Evolutionary conservation across 2,797 vertebrate species (phyloP).

Genomic region (Tapirus indicus): DNA sequence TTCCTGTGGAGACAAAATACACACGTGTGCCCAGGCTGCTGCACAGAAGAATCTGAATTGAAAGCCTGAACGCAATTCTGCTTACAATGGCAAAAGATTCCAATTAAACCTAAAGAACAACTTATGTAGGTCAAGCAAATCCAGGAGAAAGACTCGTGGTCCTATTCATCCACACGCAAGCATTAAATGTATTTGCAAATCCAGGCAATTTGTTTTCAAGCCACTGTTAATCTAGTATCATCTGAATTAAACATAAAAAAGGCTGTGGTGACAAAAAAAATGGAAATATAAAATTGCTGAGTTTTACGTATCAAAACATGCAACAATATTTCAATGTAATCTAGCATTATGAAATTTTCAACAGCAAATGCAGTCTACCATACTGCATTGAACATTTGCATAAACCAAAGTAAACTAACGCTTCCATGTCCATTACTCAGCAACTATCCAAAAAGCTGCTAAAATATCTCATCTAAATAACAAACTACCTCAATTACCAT

Average conservation of each 20-base stretch:
- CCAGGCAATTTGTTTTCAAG: slow-evolving; percentile 42
- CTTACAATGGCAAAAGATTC: slow-evolving; percentile 69
- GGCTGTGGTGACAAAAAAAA: slow-evolving; percentile 32
- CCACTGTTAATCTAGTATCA: slow-evolving; percentile 27
- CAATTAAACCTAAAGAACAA: slow-evolving; percentile 74
- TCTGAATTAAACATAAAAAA: slow-evolving; percentile 68
- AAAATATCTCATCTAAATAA: slow-evolving; percentile 70
- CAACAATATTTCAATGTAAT: slow-evolving; percentile 66
- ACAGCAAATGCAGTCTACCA: slow-evolving; percentile 54
- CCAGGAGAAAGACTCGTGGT: neutral
- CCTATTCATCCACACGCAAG: neutral
- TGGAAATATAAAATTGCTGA: slow-evolving; percentile 61
- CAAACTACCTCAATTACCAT: slow-evolving; percentile 69
- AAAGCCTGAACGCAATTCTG: slow-evolving; percentile 77
- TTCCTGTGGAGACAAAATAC: slow-evolving; percentile 82
- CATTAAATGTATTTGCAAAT: neutral
- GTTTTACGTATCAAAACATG: slow-evolving; percentile 58
- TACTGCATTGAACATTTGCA: slow-evolving; percentile 53
- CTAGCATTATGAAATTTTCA: slow-evolving; percentile 68
- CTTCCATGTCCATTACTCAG: slow-evolving; percentile 7
- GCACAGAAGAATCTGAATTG: slow-evolving; percentile 71
- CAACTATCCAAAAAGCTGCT: slow-evolving; percentile 62
- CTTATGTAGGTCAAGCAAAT: slow-evolving; percentile 12
- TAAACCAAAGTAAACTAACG: slow-evolving; percentile 68
- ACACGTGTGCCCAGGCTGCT: slow-evolving; percentile 71